Percentiles rank a stretch among this genome's conserved stretches.
phyloP scores from a whole-genome alignment of 1,140 invertebrate species.

The Periplaneta americana region DNA sequence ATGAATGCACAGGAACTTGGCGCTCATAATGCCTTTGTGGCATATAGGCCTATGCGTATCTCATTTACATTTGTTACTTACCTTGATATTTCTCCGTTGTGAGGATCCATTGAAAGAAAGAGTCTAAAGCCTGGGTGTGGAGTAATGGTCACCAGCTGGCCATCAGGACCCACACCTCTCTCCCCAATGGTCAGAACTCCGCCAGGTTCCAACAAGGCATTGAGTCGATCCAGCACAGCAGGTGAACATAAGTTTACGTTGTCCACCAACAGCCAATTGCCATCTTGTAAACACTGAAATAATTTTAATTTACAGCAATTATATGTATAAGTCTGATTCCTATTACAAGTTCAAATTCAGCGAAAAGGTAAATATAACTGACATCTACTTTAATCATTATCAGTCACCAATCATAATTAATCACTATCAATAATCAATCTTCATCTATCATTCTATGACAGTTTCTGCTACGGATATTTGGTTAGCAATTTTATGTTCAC shows the following conservation, averaged over 20 bases:
- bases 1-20: background rate
- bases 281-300: conserved; percentile 65
- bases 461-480: too few species aligned
- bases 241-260: conserved; percentile 97
- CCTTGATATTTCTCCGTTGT: conserved; percentile 90
- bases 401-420: too few species aligned
- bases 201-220: conserved; percentile 89
- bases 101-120: conserved; percentile 93
- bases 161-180: conserved; percentile 69
- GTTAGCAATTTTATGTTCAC: too few species aligned
- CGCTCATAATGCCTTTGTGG: too few species aligned
- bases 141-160: conserved; percentile 64
- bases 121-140: conserved; percentile 91
- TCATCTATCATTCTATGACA: too few species aligned
- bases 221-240: conserved; percentile 93
- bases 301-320: too few species aligned
- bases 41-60: too few species aligned
- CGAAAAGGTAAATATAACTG: too few species aligned
- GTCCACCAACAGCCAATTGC: conserved; percentile 90
- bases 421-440: too few species aligned
- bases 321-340: too few species aligned
- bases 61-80: conserved; percentile 35
- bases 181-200: conserved; percentile 89
- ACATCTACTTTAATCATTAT: too few species aligned
- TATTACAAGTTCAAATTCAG: too few species aligned